Evolutionary conservation across 2,888 invertebrate species (phyloP), one percentile per base, ranked within the genome.

Genomic region (Stenchaetothrips biformis): DNA sequence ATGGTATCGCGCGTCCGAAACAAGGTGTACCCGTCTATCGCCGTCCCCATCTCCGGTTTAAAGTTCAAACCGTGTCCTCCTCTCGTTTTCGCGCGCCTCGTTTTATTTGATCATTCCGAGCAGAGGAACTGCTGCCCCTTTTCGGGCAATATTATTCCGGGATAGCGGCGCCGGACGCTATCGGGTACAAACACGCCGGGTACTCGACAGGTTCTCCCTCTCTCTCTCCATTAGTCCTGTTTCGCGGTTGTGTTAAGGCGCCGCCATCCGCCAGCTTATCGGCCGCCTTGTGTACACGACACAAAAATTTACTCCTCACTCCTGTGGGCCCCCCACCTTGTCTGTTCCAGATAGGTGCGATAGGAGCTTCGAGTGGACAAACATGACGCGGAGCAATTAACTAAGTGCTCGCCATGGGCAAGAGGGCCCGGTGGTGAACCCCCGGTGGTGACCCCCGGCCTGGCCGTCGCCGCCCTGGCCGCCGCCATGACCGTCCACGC

Each of bases 391-490:
- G 8, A 16, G 53, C 79, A 79, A 59, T 49, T 53, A 53, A 53
- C 59, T 79, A 53, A 74, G 67, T 74, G 67, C 11, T 37, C 37
- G 21, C 67, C 21, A 25, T 25, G 67, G 11, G 67, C 67, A 37
- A 37, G 21, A 7, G 21, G 67, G 21, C 67, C 67, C 25, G 67
- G 37, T 37, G 37, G 67, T n/a, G 67, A 67, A 11, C 74, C 80
- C 81, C 82, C 67, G 53, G 53, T 13, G 53, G 13, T 9, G 53
- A 53, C 16, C 53, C 67, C 25, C 25, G 11, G 21, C 78, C 62
- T 77, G 47, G 77, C 84, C 83, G 82, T 84, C 83, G 84, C 84
- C 84, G 83, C 83, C 84, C 83, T 83, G 81, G 25, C 78, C 37
- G 79, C 37, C 16, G 47, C 77, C 47, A 62, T n/a, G 78, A 48